Evolutionary conservation across 2,113 vertebrate genomes (phyloP).

Genomic region (Ctenomys sociabilis): DNA sequence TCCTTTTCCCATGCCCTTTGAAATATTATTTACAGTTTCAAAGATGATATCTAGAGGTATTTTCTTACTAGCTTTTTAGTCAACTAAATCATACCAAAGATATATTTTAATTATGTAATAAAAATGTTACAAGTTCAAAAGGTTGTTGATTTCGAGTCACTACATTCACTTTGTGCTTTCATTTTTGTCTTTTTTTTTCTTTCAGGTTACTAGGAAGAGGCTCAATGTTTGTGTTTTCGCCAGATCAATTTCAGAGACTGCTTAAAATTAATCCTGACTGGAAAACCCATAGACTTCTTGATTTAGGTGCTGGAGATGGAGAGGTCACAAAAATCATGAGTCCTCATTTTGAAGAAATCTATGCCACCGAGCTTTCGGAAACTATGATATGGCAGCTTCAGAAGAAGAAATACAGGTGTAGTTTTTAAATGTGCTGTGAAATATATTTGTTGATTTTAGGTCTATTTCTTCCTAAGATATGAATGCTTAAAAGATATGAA

Average conservation of each 20-base stretch:
- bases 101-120: conserved; percentile 31
- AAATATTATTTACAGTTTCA: not conserved
- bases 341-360: conserved; percentile 94
- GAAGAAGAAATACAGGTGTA: conserved; percentile 95
- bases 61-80: conserved; percentile 26
- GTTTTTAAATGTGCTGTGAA: conserved; percentile 11
- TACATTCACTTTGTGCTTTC: not conserved
- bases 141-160: not conserved
- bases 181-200: conserved; percentile 74
- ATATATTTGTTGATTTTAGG: conserved; percentile 7
- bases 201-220: conserved; percentile 95
- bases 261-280: conserved; percentile 93
- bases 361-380: conserved; percentile 94
- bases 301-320: conserved; percentile 98
- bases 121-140: not conserved
- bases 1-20: not conserved
- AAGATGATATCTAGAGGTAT: not conserved
- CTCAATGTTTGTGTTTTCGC: conserved; percentile 98
- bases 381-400: conserved; percentile 99
- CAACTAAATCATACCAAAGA: not conserved
- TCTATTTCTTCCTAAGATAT: conserved; percentile 21
- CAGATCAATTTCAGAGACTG: conserved; percentile 93
- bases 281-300: conserved; percentile 93
- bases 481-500: conserved; percentile 2
- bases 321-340: conserved; percentile 97